These are phyloP conservation scores for Ariopsis seemanni DNA, from an alignment of 2,113 vertebrate genomes.

Conservation along the genomic window DNA sequence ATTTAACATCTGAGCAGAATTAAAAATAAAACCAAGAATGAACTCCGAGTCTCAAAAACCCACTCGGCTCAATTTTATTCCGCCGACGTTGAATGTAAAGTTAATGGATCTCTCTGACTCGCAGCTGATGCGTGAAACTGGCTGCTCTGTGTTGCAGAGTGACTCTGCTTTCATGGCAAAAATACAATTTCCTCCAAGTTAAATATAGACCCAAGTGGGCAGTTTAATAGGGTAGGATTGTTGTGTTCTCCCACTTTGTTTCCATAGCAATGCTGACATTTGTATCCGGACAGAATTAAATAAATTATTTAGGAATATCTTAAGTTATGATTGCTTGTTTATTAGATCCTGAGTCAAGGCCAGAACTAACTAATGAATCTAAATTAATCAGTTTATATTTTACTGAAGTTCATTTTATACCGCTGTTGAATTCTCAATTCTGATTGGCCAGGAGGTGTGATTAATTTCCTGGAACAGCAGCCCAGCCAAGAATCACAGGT, in stretches of 20 bases:
- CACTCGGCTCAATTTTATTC: neutral
- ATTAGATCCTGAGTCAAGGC: neutral
- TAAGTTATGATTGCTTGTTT: too few species aligned
- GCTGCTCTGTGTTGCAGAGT: neutral
- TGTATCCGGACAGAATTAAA: neutral
- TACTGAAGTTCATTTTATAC: neutral
- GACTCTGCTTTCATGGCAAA: neutral
- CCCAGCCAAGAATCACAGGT: neutral
- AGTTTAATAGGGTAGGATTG: neutral
- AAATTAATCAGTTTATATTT: neutral
- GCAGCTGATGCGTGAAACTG: neutral
- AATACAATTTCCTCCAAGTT: neutral
- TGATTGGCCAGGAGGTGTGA: neutral
- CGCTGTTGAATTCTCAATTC: neutral
- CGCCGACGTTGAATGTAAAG: neutral
- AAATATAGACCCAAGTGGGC: slow-evolving; percentile 5
- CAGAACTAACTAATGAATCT: neutral
- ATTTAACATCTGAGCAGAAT: neutral
- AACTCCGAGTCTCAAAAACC: neutral
- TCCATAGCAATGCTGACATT: slow-evolving; percentile 2
- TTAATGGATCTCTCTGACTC: neutral
- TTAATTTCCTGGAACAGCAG: neutral
- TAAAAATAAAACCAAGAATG: neutral
- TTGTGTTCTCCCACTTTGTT: slow-evolving; percentile 4
- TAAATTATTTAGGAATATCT: neutral